Evolutionary conservation across 2,797 vertebrate genomes (phyloP).

Genomic region (Urophycis tenuis): DNA sequence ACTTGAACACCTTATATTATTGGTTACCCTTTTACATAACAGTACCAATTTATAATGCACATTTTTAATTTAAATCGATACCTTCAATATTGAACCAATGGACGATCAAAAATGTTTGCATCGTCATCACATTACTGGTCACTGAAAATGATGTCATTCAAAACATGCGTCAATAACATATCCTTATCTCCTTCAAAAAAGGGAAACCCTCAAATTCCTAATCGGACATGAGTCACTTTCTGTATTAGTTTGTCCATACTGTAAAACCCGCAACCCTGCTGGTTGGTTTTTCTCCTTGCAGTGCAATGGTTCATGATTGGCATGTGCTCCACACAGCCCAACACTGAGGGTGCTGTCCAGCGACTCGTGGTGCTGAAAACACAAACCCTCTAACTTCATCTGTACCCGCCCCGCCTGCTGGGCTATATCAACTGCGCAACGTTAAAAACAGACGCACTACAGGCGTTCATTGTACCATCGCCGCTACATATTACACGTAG

Average conservation of each 20-base stretch:
- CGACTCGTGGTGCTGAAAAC: slow-evolving; percentile 18
- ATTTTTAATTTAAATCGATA: background rate
- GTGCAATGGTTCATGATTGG: background rate
- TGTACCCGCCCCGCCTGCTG: background rate
- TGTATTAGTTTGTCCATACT: background rate
- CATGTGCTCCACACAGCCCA: background rate
- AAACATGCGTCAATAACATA: no score
- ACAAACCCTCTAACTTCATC: background rate
- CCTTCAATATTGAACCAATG: background rate
- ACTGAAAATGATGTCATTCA: background rate
- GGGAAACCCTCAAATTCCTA: background rate
- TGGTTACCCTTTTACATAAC: background rate
- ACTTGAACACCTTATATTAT: background rate
- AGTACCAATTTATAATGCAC: background rate
- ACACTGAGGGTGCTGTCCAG: slow-evolving; percentile 4
- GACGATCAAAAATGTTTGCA: background rate
- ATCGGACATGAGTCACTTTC: background rate
- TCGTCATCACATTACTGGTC: background rate
- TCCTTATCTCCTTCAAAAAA: background rate
- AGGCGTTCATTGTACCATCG: background rate
- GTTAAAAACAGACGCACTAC: background rate
- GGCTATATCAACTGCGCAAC: background rate
- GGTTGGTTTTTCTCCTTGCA: background rate
- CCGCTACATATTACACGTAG: background rate
- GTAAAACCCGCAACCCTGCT: background rate